Evolutionary conservation across 2,113 vertebrate species (phyloP).

Genomic region (Fulica atra): DNA sequence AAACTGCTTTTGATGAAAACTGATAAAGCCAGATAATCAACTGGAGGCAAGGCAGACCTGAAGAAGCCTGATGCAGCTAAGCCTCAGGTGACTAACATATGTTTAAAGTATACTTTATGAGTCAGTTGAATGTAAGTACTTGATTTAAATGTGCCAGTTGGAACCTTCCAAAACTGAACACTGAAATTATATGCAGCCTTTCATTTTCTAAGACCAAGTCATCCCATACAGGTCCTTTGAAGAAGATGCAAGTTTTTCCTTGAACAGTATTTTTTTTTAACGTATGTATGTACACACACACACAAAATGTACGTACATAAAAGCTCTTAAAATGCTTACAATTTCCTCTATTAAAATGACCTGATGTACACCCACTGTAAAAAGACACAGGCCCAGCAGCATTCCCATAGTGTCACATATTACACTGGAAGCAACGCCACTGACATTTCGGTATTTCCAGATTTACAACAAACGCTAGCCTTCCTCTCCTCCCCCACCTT

Average conservation of each 20-base stretch:
- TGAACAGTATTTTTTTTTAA: background rate
- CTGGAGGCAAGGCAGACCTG: background rate
- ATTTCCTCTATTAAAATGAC: background rate
- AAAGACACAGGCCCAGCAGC: background rate
- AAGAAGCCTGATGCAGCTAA: background rate
- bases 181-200: slow-evolving; percentile 1
- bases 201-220: background rate
- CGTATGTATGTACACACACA: background rate
- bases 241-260: background rate
- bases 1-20: background rate
- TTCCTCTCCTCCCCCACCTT: background rate
- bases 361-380: background rate
- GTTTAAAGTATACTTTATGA: background rate
- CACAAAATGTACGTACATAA: background rate
- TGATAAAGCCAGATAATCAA: background rate
- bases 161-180: background rate
- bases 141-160: background rate
- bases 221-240: background rate
- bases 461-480: background rate
- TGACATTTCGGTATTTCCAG: background rate
- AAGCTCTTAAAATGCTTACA: background rate
- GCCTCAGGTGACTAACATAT: background rate
- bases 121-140: background rate
- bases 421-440: background rate
- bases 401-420: background rate